A percentile compares a stretch with the other conserved stretches of the same genome.
Conservation (phyloP, 2,888 invertebrate genomes). For the Scaptomyza flava region DNA sequence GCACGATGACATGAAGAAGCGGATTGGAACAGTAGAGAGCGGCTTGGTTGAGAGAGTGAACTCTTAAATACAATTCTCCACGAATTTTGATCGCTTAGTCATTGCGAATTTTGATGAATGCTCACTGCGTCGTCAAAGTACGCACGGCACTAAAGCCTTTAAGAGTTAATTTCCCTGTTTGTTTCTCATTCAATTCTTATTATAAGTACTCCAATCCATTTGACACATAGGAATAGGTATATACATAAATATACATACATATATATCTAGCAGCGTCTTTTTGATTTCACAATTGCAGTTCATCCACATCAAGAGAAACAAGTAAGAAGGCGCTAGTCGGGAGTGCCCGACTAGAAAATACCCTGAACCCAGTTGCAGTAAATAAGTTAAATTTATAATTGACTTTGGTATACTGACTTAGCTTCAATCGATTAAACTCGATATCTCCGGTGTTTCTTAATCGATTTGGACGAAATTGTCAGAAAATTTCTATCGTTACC, state of each 20-base stretch:
- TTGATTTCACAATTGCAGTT: conserved; percentile 5
- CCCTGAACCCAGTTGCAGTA: no score
- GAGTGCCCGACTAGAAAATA: no score
- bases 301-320: conserved; percentile 8
- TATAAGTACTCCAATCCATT: background rate
- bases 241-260: no score
- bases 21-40: background rate
- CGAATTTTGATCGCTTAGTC: conserved; percentile 47
- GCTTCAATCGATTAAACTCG: no score
- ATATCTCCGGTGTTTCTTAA: no score
- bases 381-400: no score
- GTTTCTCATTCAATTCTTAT: background rate
- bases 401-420: no score
- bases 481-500: no score
- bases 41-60: background rate
- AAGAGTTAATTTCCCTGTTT: background rate
- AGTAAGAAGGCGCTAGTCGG: no score
- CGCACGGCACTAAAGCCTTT: background rate
- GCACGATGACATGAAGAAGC: background rate
- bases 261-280: background rate
- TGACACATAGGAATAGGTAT: conserved; percentile 4
- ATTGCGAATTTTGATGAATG: conserved; percentile 38
- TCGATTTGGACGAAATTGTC: no score
- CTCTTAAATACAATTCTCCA: conserved; percentile 25
- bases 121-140: conserved; percentile 25